Evolutionary conservation across 2,113 vertebrate genomes (phyloP), one percentile per base, ranked within the genome.

Genomic region (Pteropus alecto): DNA sequence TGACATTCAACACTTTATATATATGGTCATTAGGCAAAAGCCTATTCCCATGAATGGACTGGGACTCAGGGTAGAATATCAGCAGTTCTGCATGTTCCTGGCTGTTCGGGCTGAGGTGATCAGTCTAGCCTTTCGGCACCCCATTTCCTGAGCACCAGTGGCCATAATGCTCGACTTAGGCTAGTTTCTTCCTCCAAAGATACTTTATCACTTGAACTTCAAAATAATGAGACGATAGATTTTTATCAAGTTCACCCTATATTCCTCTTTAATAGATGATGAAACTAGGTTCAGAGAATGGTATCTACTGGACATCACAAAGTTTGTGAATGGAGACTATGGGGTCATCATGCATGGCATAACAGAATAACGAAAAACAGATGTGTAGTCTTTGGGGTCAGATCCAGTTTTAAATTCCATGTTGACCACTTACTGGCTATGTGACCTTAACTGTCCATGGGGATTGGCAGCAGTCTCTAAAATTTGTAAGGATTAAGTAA

Each of bases 291-390:
- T 91, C 41, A 43, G 26, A 85, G 38, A 54, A 8, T 30, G 18
- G 3, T 18, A 26, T 15, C 19, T 56, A 90, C 33, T 56, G 1
- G 6, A 41, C 4, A 15, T 9, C 13, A 58, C 10, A 58, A 33
- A 38, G 41, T n/a, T 9, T 41, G 35, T 12, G 11, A 77, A 18
- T 63, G 18, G 24, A 33, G 0, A 6, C 15, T 13, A 26, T 10
- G 33, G 3, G 11, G 0, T 8, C 5, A 24, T 12, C 35, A 26
- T 30, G 3, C 5, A 24, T 63, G 33, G 56, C 11, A 1, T 22
- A 33, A 28, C 1, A 22, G 7, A 22, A 43, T 15, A 56, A 71
- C 67, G 14, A 22, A 61, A 35, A 70, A 81, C 24, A 7, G 2
- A 58, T 28, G 0, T 6, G 5, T 41, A 2, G 4, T 38, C 1